phyloP scores from a whole-genome alignment of 2,888 invertebrate genomes.

The Nephrocerus scutellatus region DNA sequence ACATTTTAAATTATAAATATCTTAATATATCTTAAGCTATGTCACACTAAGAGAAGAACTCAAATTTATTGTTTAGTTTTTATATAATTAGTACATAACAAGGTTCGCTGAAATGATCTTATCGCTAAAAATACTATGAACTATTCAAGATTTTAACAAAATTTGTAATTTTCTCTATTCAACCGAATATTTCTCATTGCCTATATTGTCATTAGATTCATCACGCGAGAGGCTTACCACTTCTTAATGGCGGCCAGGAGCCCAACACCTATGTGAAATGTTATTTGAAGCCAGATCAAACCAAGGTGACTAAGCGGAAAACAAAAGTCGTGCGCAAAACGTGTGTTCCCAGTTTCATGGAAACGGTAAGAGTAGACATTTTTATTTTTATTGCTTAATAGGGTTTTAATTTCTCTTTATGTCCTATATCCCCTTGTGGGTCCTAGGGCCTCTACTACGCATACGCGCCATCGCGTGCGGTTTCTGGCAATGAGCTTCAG shows the following conservation, averaged over 20 bases:
- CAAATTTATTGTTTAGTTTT: too few species aligned
- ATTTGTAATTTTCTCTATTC: too few species aligned
- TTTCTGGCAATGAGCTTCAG: too few species aligned
- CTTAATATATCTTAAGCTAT: background rate
- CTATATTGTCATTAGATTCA: conserved; percentile 49
- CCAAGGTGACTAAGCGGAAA: conserved; percentile 90
- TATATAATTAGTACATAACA: too few species aligned
- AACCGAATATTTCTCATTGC: background rate
- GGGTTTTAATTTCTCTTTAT: background rate
- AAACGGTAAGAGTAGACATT: conserved; percentile 63
- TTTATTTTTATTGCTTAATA: background rate
- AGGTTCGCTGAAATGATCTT: too few species aligned
- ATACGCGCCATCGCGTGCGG: too few species aligned
- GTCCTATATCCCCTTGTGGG: too few species aligned
- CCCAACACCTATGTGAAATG: conserved; percentile 86
- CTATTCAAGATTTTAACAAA: too few species aligned
- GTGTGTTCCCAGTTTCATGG: conserved; percentile 96
- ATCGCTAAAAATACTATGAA: too few species aligned
- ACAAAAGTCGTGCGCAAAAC: conserved; percentile 88
- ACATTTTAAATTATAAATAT: too few species aligned
- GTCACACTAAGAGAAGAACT: background rate
- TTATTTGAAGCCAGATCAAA: conserved; percentile 86
- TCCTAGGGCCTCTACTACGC: too few species aligned
- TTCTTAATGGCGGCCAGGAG: conserved; percentile 71
- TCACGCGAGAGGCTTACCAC: conserved; percentile 82